Conservation (phyloP, 2,113 vertebrate species). For the Alligator sinensis region DNA sequence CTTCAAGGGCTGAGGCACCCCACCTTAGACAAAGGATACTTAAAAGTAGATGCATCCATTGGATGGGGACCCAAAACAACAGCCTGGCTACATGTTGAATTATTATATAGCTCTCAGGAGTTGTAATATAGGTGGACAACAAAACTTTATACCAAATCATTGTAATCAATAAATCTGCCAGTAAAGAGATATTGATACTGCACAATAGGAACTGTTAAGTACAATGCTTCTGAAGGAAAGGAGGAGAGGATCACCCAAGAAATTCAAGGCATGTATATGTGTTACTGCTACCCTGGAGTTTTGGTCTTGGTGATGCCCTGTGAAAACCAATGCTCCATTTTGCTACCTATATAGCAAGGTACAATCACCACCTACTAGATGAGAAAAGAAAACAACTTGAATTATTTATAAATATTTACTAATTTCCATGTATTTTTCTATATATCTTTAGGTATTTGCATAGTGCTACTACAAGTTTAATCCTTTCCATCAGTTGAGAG, state of each 20-base stretch:
- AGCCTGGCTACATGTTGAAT: too few relatives aligned
- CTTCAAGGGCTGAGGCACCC: neutral
- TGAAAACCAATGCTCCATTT: neutral
- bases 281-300: too few relatives aligned
- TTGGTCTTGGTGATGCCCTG: neutral
- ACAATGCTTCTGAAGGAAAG: neutral
- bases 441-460: constrained; percentile 9
- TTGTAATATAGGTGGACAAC: neutral
- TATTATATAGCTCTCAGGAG: too few relatives aligned
- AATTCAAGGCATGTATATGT: neutral
- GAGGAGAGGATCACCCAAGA: neutral
- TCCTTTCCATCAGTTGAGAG: neutral
- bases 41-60: neutral
- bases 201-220: neutral
- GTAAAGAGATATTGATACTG: neutral
- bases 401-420: neutral
- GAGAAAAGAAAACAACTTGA: accelerated
- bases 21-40: neutral
- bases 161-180: neutral
- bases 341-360: neutral
- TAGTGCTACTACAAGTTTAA: neutral
- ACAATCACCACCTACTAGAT: neutral
- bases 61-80: too few relatives aligned
- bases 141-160: neutral
- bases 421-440: neutral